Evolutionary conservation across 2,888 invertebrate species (phyloP).

Genomic region (Nezara viridula): DNA sequence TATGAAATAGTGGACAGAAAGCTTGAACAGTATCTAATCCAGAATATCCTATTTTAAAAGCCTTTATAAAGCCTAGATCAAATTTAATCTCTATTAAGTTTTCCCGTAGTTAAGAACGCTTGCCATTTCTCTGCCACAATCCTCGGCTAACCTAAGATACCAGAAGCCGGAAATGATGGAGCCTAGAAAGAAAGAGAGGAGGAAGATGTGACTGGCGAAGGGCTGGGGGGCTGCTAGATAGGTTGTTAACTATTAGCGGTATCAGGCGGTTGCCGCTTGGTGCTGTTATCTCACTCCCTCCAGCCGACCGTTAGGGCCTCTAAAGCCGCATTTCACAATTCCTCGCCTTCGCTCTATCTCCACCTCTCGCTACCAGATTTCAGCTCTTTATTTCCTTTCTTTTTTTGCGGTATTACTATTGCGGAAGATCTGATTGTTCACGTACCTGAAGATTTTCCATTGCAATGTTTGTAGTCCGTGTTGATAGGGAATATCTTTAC

Average conservation of each 20-base stretch:
- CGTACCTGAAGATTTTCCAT: neutral
- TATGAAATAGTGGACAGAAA: neutral
- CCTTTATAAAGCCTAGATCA: neutral
- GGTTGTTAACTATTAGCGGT: conserved; percentile 34
- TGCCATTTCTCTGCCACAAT: neutral
- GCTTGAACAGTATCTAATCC: neutral
- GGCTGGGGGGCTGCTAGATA: neutral
- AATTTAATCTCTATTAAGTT: neutral
- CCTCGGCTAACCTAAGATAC: conserved; percentile 28
- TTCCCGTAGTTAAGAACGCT: neutral
- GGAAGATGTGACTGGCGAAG: neutral
- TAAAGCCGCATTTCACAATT: conserved; percentile 43
- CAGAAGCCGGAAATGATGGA: neutral
- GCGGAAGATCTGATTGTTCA: conserved; percentile 17
- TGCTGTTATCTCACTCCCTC: neutral
- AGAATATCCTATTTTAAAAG: neutral
- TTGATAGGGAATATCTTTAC: neutral
- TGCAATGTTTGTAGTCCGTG: neutral
- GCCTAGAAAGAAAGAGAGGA: neutral
- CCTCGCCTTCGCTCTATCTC: conserved; percentile 20
- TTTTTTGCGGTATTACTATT: neutral
- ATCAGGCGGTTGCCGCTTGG: neutral
- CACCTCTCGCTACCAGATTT: conserved; percentile 14
- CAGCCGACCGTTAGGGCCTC: conserved; percentile 27
- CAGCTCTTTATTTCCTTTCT: conserved; percentile 17